Evolutionary conservation across 2,113 vertebrate species (phyloP), one percentile per base, ranked within the genome.

Genomic region (Argyrosomus japonicus): DNA sequence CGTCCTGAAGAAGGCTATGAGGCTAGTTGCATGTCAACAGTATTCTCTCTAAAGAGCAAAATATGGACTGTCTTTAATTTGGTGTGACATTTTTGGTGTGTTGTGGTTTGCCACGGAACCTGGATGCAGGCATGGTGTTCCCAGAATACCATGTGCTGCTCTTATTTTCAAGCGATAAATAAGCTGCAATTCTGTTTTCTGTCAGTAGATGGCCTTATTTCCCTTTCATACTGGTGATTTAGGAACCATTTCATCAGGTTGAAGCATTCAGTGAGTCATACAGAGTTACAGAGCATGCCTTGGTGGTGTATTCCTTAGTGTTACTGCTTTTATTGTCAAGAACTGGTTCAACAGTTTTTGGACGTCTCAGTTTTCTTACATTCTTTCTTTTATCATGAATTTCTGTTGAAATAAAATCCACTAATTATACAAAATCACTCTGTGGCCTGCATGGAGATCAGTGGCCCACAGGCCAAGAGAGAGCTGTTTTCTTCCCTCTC

Each of bases 121-220:
- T 40, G 36, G 36, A 40, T 2, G 36, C 36, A 40, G 36, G 8
- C 36, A 40, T 40, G 36, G 36, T 8, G 36, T 40, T 40, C 36
- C 36, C 1, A 47, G 75, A 57, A 76, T 67, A 72, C 7, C 3
- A 8, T 54, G 51, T 68, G 2, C 32, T 6, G 21, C 12, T 70
- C 8, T n/a, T 13, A 7, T 7, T 64, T 9, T 29, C 14, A 27
- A 19, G 6, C 2, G 19, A 63, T 69, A 68, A 84, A 77, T 54
- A 82, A 71, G 32, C 58, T 88, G 67, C 32, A 64, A 6, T 78
- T 68, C 50, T 1, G 21, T 8, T 69, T 48, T 65, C 3, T 21
- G 58, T 25, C 80, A 53, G 68, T 18, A 81, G 69, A 61, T 82
- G 79, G 50, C 64, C 50, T 69, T 6, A 1, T 47, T 9, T 32